These are phyloP conservation scores for Paraplagusia blochii DNA, from an alignment of 2,113 vertebrate species.

Conservation along the genomic window DNA sequence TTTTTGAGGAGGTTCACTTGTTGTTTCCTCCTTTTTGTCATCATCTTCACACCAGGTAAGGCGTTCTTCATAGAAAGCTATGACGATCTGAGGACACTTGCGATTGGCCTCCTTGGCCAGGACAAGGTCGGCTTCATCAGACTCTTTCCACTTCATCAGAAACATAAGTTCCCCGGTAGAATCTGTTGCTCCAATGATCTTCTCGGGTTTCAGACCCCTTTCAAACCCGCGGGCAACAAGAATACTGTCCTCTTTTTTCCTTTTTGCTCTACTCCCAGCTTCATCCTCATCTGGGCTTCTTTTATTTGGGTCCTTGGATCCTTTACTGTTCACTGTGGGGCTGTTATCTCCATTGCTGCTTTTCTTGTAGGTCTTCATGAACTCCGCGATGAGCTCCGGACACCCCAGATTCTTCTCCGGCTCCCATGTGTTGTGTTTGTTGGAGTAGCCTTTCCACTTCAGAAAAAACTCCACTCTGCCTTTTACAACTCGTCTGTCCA, in stretches of 20 bases:
- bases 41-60: conserved; percentile 94
- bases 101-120: conserved; percentile 94
- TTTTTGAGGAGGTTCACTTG: conserved; percentile 49
- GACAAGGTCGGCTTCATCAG: conserved; percentile 92
- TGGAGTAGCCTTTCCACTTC: conserved; percentile 97
- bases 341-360: conserved; percentile 72
- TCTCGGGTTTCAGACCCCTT: conserved; percentile 92
- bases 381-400: conserved; percentile 90
- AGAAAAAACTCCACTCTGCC: conserved; percentile 93
- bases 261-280: conserved; percentile 85
- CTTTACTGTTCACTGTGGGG: conserved; percentile 71
- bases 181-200: conserved; percentile 95
- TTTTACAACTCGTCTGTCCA: conserved; percentile 92
- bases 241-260: conserved; percentile 86
- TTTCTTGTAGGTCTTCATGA: conserved; percentile 96
- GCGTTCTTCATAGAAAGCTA: conserved; percentile 95
- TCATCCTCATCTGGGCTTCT: conserved; percentile 80
- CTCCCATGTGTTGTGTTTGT: conserved; percentile 98
- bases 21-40: conserved; percentile 87
- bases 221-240: conserved; percentile 93
- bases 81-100: conserved; percentile 94
- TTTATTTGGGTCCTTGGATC: conserved; percentile 76
- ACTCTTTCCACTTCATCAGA: conserved; percentile 97
- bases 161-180: conserved; percentile 97
- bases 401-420: conserved; percentile 96